These are phyloP conservation scores for Sesamia inferens DNA, from an alignment of 2,888 invertebrate species.

Conservation along the genomic window DNA sequence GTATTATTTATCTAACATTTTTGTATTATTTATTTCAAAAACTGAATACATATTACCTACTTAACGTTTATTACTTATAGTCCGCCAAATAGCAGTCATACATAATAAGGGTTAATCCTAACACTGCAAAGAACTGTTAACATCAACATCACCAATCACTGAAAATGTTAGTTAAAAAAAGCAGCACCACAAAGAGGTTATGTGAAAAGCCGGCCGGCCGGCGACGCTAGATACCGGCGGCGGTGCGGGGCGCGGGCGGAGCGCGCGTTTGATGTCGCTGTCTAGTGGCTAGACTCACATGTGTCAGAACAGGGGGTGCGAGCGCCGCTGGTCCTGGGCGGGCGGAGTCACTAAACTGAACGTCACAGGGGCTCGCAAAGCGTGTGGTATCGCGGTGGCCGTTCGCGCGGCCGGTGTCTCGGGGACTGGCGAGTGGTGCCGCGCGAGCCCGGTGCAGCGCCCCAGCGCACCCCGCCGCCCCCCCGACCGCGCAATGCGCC, in stretches of 20 bases:
- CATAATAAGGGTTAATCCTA: constrained; percentile 21
- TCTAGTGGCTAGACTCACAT: constrained; percentile 82
- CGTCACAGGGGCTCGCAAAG: constrained; percentile 69
- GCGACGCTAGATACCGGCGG: constrained; percentile 61
- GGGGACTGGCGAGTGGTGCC: constrained; percentile 86
- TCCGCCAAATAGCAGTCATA: constrained; percentile 17
- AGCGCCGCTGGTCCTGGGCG: constrained; percentile 81
- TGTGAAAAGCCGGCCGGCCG: constrained; percentile 84
- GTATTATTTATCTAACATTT: neutral
- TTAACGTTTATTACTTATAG: neutral
- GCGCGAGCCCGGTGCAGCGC: constrained; percentile 80
- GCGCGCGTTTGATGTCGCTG: constrained; percentile 52
- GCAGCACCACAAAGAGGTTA: constrained; percentile 79
- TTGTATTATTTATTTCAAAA: constrained; percentile 7
- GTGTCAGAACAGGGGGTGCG: constrained; percentile 77
- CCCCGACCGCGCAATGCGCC: constrained; percentile 80
- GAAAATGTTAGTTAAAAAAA: constrained; percentile 67
- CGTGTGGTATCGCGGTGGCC: constrained; percentile 83
- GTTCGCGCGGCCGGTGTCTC: constrained; percentile 89
- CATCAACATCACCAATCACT: constrained; percentile 70
- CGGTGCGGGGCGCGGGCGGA: constrained; percentile 34
- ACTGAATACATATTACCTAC: constrained; percentile 12
- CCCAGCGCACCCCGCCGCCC: constrained; percentile 82
- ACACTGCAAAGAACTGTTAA: constrained; percentile 41
- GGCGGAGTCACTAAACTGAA: constrained; percentile 79